Percentiles rank a stretch among this genome's conserved stretches.
Conservation (phyloP, 2,888 invertebrate species). For the Agrochola circellaris region DNA sequence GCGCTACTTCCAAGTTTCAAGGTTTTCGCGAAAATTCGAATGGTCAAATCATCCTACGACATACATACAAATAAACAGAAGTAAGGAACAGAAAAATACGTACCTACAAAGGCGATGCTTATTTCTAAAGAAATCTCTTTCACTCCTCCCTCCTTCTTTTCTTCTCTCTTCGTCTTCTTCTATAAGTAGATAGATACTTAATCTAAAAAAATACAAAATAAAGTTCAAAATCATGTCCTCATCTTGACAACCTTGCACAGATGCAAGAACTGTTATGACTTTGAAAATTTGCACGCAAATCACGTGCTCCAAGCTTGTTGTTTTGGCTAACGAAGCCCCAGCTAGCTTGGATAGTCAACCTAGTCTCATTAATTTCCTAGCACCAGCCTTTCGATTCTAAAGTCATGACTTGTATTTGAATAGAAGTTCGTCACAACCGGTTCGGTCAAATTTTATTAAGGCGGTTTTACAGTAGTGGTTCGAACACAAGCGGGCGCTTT, state of each 20-base stretch:
- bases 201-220: no score
- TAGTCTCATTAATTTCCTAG: slow-evolving; percentile 46
- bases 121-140: background rate
- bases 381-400: slow-evolving; percentile 7
- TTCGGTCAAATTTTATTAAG: background rate
- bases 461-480: background rate
- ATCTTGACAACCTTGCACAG: background rate
- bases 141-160: background rate
- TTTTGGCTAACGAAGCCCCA: slow-evolving; percentile 37
- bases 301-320: slow-evolving; percentile 34
- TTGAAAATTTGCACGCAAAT: slow-evolving; percentile 21
- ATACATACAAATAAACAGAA: no score
- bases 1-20: no score
- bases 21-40: no score
- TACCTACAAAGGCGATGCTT: background rate
- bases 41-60: no score
- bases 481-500: no score
- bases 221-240: no score
- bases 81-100: background rate
- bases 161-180: no score
- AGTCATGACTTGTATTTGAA: background rate
- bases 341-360: slow-evolving; percentile 8
- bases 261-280: slow-evolving; percentile 12
- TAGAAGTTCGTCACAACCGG: background rate
- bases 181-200: no score